These are phyloP conservation scores for Equus quagga DNA, from an alignment of 2,113 vertebrate species.

Conservation along the genomic window DNA sequence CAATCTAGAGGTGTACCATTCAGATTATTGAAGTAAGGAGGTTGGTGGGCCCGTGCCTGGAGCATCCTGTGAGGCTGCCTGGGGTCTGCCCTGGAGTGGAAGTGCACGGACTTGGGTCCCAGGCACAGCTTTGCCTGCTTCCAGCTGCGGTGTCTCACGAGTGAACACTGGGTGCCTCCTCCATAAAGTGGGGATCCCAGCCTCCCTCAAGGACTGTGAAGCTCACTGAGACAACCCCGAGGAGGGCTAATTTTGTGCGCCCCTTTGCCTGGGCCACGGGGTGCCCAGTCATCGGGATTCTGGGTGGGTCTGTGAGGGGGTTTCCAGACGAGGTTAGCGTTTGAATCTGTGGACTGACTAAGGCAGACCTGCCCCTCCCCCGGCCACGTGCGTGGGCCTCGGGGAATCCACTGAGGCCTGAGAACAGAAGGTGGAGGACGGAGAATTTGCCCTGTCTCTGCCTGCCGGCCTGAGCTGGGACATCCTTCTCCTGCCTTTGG, in stretches of 20 bases:
- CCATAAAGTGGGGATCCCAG: not conserved
- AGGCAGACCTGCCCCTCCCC: not conserved
- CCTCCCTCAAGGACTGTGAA: not conserved
- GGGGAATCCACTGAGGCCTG: not conserved
- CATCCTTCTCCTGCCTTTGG: not conserved
- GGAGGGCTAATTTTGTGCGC: not conserved
- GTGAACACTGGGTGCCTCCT: not conserved
- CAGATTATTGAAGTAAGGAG: not conserved
- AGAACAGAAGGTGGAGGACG: not conserved
- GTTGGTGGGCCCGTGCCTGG: not conserved
- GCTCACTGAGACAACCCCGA: not conserved
- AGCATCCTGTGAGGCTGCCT: not conserved
- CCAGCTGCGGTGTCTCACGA: not conserved
- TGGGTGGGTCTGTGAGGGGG: not conserved
- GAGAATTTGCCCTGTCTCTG: not conserved
- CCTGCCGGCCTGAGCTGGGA: not conserved
- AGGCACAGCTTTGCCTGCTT: not conserved
- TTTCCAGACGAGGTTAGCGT: not conserved
- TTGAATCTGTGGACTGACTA: not conserved
- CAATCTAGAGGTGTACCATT: not conserved
- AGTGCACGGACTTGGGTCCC: not conserved
- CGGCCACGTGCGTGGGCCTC: not conserved
- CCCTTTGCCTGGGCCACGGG: not conserved
- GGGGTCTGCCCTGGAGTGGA: not conserved
- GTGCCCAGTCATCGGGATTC: not conserved